A percentile compares a stretch with the other conserved stretches of the same genome.
Evolutionary conservation across 2,113 vertebrate species (phyloP).

Genomic region (Ovis aries): ARS-UI_Ramb_v3.0 NC_056069.1:21574001-21574500

Average conservation of each 20-base stretch:
- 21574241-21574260: not conserved
- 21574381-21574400: not conserved
- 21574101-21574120: not conserved
- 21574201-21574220: not conserved
- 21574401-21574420: not conserved
- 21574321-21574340: slow-evolving; percentile 7
- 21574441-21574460: fast-evolving
- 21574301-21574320: not conserved
- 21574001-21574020: fast-evolving
- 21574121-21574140: not conserved
- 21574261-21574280: not conserved
- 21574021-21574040: not conserved
- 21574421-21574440: not conserved
- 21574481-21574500: not conserved
- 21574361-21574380: not conserved
- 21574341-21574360: not conserved
- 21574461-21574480: not conserved
- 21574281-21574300: not conserved
- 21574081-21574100: not conserved
- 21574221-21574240: not conserved
- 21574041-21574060: not conserved
- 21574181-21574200: not conserved
- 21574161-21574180: not conserved
- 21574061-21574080: not conserved
- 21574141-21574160: not conserved